Evolutionary conservation across 2,113 vertebrate genomes (phyloP).

Genomic region (Oenanthe melanoleuca): DNA sequence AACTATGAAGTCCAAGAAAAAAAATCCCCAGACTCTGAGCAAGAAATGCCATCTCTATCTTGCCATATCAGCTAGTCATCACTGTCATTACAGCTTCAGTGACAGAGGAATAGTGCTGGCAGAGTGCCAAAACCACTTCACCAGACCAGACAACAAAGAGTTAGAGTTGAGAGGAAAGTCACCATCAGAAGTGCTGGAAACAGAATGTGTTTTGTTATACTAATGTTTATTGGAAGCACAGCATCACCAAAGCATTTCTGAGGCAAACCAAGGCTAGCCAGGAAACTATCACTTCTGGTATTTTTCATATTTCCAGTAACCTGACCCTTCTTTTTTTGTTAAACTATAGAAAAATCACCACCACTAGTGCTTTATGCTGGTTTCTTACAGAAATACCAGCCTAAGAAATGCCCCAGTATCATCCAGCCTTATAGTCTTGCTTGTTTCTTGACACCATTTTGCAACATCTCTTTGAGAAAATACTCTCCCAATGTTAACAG

Average conservation of each 20-base stretch:
- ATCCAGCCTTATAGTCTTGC: neutral
- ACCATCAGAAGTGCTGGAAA: constrained; percentile 46
- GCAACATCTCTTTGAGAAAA: neutral
- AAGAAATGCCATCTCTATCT: neutral
- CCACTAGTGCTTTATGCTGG: neutral
- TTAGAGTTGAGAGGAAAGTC: constrained; percentile 37
- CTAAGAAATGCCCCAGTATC: neutral
- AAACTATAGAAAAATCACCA: neutral
- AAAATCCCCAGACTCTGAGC: neutral
- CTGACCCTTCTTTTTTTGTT: neutral
- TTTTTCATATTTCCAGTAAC: constrained; percentile 59
- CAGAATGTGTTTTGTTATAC: constrained; percentile 21
- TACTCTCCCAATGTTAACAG: neutral
- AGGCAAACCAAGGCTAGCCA: constrained; percentile 63
- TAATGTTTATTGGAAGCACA: constrained; percentile 53
- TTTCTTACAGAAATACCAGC: neutral
- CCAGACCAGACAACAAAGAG: constrained; percentile 34
- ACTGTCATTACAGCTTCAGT: neutral
- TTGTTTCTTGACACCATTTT: neutral
- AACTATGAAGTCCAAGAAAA: neutral
- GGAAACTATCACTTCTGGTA: neutral
- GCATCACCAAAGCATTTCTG: constrained; percentile 63
- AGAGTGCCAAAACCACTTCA: constrained; percentile 7
- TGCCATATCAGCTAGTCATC: neutral
- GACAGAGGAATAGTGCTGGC: neutral